Percentiles rank a stretch among this genome's conserved stretches.
These are phyloP conservation scores for Ginglymostoma cirratum DNA, from an alignment of 2,113 vertebrate genomes.

Conservation along the genomic window DNA sequence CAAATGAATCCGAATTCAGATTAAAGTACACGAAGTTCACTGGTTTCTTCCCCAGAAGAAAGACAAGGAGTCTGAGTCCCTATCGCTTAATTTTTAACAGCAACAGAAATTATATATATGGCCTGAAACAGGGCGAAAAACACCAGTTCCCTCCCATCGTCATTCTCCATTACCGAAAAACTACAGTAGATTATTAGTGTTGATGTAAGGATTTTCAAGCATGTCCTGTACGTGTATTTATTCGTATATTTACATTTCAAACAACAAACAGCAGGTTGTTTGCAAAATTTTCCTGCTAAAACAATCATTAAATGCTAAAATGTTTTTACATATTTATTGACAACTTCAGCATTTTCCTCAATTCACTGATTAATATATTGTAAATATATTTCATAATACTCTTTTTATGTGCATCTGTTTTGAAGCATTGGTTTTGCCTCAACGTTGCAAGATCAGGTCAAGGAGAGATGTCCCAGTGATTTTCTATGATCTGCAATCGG, in stretches of 20 bases:
- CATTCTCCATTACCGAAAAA: not conserved
- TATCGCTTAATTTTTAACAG: too few relatives aligned
- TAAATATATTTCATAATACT: not conserved
- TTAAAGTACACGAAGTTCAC: not conserved
- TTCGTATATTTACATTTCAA: not conserved
- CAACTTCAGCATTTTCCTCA: not conserved
- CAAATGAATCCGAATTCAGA: not conserved
- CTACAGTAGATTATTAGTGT: not conserved
- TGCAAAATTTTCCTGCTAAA: not conserved
- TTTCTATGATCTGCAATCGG: not conserved
- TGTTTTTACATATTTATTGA: not conserved
- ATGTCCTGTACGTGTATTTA: not conserved
- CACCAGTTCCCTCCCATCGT: not conserved
- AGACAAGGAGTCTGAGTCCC: not conserved
- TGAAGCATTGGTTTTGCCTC: not conserved
- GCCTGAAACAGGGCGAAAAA: too few relatives aligned
- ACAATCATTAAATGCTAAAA: not conserved
- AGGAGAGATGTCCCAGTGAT: not conserved
- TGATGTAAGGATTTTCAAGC: not conserved
- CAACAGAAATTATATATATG: too few relatives aligned
- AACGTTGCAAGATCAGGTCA: not conserved
- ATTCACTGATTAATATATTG: not conserved
- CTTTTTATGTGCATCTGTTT: not conserved
- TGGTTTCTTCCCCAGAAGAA: not conserved
- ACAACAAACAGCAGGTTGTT: not conserved